Evolutionary conservation across 2,113 vertebrate species (phyloP).

Genomic region (Halichoeres trimaculatus): DNA sequence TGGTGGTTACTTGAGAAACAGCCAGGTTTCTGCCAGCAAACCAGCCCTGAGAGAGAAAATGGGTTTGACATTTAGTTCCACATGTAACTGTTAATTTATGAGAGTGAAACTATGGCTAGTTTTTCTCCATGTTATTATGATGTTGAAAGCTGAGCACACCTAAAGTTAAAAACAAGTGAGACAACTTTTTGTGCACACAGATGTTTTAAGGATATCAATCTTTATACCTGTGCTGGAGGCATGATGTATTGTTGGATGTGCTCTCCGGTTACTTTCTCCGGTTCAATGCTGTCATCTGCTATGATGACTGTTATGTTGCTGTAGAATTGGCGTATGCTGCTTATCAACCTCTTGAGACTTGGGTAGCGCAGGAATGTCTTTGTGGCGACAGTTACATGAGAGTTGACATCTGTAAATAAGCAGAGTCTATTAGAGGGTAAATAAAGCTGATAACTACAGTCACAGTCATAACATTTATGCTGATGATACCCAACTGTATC

Average conservation of each 20-base stretch:
- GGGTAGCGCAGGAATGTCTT: constrained; percentile 83
- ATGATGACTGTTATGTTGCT: constrained; percentile 77
- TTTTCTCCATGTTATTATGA: no score
- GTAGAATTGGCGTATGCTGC: constrained; percentile 78
- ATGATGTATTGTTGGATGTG: constrained; percentile 81
- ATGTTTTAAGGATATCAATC: no score
- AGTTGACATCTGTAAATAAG: constrained; percentile 59
- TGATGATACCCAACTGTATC: no score
- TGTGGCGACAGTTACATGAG: constrained; percentile 80
- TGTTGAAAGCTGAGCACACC: no score
- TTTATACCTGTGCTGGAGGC: constrained; percentile 84
- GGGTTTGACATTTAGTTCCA: background rate
- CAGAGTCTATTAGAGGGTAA: no score
- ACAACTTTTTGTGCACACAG: no score
- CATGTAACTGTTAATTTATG: no score
- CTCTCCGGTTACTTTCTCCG: constrained; percentile 65
- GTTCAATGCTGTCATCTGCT: constrained; percentile 78
- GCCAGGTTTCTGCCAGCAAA: constrained; percentile 86
- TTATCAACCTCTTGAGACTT: constrained; percentile 70
- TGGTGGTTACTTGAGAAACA: constrained; percentile 85
- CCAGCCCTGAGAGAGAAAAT: constrained; percentile 80
- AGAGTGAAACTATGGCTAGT: no score
- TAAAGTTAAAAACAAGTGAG: no score
- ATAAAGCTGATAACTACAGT: no score
- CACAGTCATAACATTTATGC: no score